Conservation (phyloP, 2,113 vertebrate species). For the Lophius piscatorius region DNA sequence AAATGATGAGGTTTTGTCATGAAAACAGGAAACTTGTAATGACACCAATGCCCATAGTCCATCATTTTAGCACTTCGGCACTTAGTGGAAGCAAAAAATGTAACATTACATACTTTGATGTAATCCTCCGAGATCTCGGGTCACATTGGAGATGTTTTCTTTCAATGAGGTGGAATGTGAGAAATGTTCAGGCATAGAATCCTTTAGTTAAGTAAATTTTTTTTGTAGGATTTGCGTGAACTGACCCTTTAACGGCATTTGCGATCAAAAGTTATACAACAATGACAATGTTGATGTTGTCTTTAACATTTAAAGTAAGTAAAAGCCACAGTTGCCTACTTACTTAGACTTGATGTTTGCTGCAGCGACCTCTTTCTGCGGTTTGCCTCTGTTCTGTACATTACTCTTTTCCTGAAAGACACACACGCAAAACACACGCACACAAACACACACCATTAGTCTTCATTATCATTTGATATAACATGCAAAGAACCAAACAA, state of each 20-base stretch:
- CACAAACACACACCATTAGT: conserved; percentile 24
- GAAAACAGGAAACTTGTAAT: too few relatives aligned
- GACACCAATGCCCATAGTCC: too few relatives aligned
- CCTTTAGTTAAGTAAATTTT: too few relatives aligned
- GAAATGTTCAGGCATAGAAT: too few relatives aligned
- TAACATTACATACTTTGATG: too few relatives aligned
- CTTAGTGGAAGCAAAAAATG: too few relatives aligned
- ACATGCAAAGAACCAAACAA: conserved; percentile 28
- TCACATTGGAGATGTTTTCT: too few relatives aligned
- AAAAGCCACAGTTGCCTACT: conserved; percentile 40
- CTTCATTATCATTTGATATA: conserved; percentile 34
- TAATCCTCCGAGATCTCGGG: too few relatives aligned
- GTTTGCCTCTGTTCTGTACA: conserved; percentile 71
- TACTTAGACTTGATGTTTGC: conserved; percentile 79
- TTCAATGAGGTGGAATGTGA: too few relatives aligned
- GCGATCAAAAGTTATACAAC: not conserved
- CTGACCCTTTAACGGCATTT: not conserved
- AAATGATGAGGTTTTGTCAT: too few relatives aligned
- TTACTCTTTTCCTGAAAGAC: conserved; percentile 80
- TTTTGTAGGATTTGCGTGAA: not conserved
- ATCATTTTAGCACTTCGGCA: too few relatives aligned
- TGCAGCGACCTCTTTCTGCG: conserved; percentile 75
- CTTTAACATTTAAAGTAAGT: not conserved
- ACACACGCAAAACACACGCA: conserved; percentile 36
- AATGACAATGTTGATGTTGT: not conserved